phyloP scores from a whole-genome alignment of 1,140 invertebrate species.

The Nilaparvata lugens region DNA sequence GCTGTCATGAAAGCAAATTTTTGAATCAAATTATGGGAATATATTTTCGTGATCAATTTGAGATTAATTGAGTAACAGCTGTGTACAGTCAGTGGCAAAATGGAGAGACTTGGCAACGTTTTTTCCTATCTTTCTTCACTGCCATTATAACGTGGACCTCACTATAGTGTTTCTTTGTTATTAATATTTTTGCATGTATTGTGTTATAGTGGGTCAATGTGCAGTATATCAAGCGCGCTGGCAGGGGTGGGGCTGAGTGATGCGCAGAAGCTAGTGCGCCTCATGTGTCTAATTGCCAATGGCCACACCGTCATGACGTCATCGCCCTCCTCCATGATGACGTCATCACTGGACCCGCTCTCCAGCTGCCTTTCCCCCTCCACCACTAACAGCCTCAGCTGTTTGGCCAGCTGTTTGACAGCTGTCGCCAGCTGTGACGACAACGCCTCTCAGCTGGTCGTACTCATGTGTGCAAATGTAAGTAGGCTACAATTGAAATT shows the following conservation, averaged over 20 bases:
- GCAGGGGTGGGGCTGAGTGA: constrained; percentile 49
- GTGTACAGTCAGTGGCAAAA: no score
- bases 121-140: no score
- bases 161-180: no score
- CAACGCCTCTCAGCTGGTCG: constrained; percentile 43
- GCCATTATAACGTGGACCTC: no score
- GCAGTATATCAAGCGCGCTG: constrained; percentile 42
- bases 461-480: constrained; percentile 52
- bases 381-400: constrained; percentile 37
- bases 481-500: no score
- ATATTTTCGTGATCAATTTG: no score
- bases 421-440: constrained; percentile 45
- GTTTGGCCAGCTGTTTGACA: constrained; percentile 46
- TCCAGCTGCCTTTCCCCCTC: constrained; percentile 20
- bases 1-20: no score
- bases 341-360: not conserved
- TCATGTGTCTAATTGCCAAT: constrained; percentile 52
- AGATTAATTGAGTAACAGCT: no score
- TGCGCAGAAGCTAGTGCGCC: constrained; percentile 47
- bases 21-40: no score
- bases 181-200: no score
- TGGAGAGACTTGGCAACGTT: no score
- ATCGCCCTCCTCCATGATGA: not conserved
- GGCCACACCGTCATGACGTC: constrained; percentile 32
- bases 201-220: constrained; percentile 39